phyloP scores from a whole-genome alignment of 2,113 vertebrate genomes.

The Spea bombifrons region DNA sequence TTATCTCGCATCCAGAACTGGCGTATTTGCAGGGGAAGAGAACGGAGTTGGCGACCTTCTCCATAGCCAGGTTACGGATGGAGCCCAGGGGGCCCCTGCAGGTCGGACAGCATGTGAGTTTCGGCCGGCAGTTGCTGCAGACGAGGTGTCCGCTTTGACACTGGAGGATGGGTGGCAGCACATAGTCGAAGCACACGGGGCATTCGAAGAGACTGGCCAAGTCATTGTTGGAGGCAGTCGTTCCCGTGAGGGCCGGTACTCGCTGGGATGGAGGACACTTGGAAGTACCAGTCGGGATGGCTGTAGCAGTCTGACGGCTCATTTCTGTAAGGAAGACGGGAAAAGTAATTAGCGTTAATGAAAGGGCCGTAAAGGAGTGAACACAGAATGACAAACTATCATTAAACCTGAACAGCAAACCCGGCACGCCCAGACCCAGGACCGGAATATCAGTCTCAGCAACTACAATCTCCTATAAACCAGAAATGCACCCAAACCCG shows the following conservation, averaged over 20 bases:
- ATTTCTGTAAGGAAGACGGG: constrained; percentile 75
- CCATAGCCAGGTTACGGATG: constrained; percentile 98
- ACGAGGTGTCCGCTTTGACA: constrained; percentile 98
- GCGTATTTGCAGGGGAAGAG: constrained; percentile 98
- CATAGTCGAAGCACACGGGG: constrained; percentile 99
- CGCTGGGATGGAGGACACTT: constrained; percentile 97
- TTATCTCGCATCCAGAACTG: constrained; percentile 95
- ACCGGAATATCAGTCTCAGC: too few relatives aligned
- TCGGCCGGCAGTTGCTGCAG: constrained; percentile 98
- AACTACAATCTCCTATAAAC: too few relatives aligned
- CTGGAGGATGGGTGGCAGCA: constrained; percentile 95
- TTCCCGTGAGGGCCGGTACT: constrained; percentile 93
- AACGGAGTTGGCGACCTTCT: constrained; percentile 98
- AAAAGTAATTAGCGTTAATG: constrained; percentile 2
- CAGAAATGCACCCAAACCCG: too few relatives aligned
- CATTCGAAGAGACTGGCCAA: constrained; percentile 98
- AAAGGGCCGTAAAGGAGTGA: too few relatives aligned
- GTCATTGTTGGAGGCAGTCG: constrained; percentile 98
- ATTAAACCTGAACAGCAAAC: too few relatives aligned
- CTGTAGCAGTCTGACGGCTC: constrained; percentile 99
- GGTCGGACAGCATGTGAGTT: constrained; percentile 97
- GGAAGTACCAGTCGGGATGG: constrained; percentile 95
- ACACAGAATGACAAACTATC: too few relatives aligned
- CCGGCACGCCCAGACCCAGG: too few relatives aligned
- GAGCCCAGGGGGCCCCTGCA: constrained; percentile 94